Percentiles rank a stretch among this genome's conserved stretches.
Conservation (phyloP, 2,113 vertebrate genomes). For the Odobenus rosmarus region DNA sequence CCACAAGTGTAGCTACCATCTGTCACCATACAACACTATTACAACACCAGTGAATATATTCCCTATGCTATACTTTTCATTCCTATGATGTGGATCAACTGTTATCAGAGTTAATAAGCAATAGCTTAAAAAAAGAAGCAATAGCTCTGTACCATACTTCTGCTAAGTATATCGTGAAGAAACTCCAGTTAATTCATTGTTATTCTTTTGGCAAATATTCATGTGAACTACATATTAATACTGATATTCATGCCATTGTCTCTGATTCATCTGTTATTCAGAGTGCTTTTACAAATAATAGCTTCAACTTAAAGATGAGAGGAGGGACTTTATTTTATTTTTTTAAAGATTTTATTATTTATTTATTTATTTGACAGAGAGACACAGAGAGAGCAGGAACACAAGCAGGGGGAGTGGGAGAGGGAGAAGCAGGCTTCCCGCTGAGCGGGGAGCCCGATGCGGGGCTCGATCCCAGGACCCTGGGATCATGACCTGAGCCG, state of each 20-base stretch:
- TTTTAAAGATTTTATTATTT: too few relatives aligned
- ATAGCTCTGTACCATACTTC: neutral
- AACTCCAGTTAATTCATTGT: conserved; percentile 60
- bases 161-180: conserved; percentile 25
- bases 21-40: neutral
- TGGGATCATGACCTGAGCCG: too few relatives aligned
- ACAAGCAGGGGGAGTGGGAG: too few relatives aligned
- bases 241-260: neutral
- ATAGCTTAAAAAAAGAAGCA: neutral
- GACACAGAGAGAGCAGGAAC: too few relatives aligned
- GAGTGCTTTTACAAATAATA: neutral
- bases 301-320: neutral
- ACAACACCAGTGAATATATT: neutral
- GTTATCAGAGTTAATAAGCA: neutral
- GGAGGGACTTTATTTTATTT: neutral
- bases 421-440: too few relatives aligned
- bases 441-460: too few relatives aligned
- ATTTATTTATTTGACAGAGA: too few relatives aligned
- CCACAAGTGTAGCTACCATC: neutral
- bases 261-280: neutral
- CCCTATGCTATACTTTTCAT: neutral
- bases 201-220: neutral
- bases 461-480: too few relatives aligned
- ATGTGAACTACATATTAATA: neutral
- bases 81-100: neutral